Base-by-base conservation (phyloP, 2,113 vertebrate genomes). In the Calyptommatus sinebrachiatus region DNA sequence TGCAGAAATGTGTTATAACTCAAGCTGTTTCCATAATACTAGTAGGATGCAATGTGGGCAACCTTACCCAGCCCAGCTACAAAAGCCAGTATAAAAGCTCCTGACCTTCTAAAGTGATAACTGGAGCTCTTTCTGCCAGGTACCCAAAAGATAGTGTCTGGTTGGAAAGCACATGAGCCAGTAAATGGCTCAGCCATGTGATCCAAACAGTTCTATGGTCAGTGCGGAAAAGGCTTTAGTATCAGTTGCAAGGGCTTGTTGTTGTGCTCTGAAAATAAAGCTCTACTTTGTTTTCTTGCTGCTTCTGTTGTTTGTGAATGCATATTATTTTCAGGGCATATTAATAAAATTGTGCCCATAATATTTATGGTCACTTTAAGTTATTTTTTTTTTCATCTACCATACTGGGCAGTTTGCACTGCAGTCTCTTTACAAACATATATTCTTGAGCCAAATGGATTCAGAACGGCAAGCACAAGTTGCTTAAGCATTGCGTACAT, bases 401-500 rank as follows among this genome's bases (percentile, higher is more conserved):
- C 66, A 65, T 18, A 79, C 26, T 66, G 18, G n/a, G 1, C 1
- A 0, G 20, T 77, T 76, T 79, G 85, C 41, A 11, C 50, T 41
- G 8, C 29, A 31, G 14, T 46, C 71, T n/a, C 28, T 50, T 20
- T 46, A 71, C 76, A 60, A n/a, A 63, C 12, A 21, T 81, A 78
- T 63, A 8, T 80, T 66, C 7, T 76, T 72, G 69, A 73, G 80
- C 20, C 0, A 71, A 57, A 53, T 69, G 71, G 18, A 71, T 41
- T 46, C 20, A 22, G 78, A 67, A 26, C 48, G 80, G 73, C 46
- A 29, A 82, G 63, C 78, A 0, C 0, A 46, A 76, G 60, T 71
- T 73, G 11, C 35, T 77, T 85, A 4, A 12, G 35, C 81, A 10
- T 62, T 76, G 50, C 7, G 73, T n/a, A 85, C 69, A 62, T 62